A percentile compares a stretch with the other conserved stretches of the same genome.
Evolutionary conservation across 2,888 invertebrate species (phyloP).

Genomic region (Oligia fasciuncula): DNA sequence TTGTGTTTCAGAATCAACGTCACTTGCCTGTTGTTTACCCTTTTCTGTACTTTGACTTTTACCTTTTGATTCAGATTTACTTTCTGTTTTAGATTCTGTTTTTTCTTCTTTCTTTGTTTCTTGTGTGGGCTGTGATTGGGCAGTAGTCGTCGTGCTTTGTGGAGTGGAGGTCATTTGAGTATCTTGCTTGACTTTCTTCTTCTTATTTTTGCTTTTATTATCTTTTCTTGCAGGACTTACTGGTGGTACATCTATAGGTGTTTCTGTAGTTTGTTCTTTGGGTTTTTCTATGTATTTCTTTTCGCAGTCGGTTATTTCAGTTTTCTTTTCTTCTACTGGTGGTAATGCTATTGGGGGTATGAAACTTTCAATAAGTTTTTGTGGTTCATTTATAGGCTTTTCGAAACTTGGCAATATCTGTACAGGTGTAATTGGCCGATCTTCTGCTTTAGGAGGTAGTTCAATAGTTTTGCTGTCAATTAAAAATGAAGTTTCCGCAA

Average conservation of each 20-base stretch:
- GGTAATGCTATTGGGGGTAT: slow-evolving; percentile 13
- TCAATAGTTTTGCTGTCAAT: slow-evolving; percentile 12
- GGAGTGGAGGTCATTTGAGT: slow-evolving; percentile 46
- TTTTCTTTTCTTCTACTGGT: slow-evolving; percentile 33
- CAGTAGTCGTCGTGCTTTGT: slow-evolving; percentile 51
- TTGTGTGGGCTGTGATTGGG: slow-evolving; percentile 61
- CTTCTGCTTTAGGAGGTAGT: background rate
- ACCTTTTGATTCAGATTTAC: slow-evolving; percentile 69
- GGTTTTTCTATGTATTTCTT: slow-evolving; percentile 26
- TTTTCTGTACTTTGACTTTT: slow-evolving; percentile 71
- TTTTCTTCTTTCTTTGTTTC: slow-evolving; percentile 70
- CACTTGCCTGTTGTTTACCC: slow-evolving; percentile 77
- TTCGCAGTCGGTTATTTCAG: slow-evolving; percentile 10
- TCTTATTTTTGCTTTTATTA: slow-evolving; percentile 83
- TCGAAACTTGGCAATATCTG: background rate
- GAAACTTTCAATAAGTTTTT: slow-evolving; percentile 20
- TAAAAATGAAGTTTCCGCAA: background rate
- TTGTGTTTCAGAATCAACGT: slow-evolving; percentile 38
- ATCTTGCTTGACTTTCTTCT: slow-evolving; percentile 82
- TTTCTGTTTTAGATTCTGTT: slow-evolving; percentile 67
- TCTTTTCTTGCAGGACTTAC: slow-evolving; percentile 81
- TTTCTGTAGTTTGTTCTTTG: slow-evolving; percentile 37
- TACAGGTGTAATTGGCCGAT: slow-evolving; percentile 1
- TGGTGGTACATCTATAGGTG: slow-evolving; percentile 62
- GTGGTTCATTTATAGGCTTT: slow-evolving; percentile 30